Percentiles rank a stretch among this genome's conserved stretches.
Conservation (phyloP, 2,113 vertebrate genomes). For the Thryonomys swinderianus region DNA sequence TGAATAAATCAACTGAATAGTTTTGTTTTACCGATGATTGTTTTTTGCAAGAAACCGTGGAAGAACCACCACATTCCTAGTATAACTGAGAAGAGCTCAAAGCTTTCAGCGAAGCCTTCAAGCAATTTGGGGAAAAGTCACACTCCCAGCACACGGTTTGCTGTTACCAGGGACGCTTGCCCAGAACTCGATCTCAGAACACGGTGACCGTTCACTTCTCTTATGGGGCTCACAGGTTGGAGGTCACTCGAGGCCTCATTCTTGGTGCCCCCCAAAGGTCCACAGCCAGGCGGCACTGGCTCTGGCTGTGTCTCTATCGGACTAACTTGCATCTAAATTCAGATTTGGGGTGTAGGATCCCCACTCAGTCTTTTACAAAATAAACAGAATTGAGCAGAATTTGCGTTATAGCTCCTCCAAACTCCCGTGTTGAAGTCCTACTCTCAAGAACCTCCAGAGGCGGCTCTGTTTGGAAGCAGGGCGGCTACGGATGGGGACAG, state of each 20-base stretch:
- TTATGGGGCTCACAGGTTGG: background rate
- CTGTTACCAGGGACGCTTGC: conserved; percentile 5
- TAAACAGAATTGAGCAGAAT: background rate
- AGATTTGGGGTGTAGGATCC: background rate
- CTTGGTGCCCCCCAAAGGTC: background rate
- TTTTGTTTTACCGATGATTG: background rate
- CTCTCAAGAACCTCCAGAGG: background rate
- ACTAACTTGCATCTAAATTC: background rate
- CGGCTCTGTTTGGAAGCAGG: background rate
- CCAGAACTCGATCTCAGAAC: background rate
- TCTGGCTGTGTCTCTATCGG: background rate
- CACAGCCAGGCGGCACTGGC: background rate
- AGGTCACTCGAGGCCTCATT: background rate
- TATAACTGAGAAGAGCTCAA: background rate
- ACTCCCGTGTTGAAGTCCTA: background rate
- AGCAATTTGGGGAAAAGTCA: background rate
- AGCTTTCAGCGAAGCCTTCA: conserved; percentile 3
- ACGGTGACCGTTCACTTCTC: background rate
- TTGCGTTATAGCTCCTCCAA: background rate
- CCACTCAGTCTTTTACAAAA: background rate
- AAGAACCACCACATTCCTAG: background rate
- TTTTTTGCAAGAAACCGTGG: conserved; percentile 40
- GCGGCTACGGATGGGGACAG: background rate
- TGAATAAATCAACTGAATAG: conserved; percentile 39
- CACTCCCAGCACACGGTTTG: conserved; percentile 28